Percentiles rank a stretch among this genome's conserved stretches.
Evolutionary conservation across 2,113 vertebrate species (phyloP).

Genomic region (Sceloporus tristichus): DNA sequence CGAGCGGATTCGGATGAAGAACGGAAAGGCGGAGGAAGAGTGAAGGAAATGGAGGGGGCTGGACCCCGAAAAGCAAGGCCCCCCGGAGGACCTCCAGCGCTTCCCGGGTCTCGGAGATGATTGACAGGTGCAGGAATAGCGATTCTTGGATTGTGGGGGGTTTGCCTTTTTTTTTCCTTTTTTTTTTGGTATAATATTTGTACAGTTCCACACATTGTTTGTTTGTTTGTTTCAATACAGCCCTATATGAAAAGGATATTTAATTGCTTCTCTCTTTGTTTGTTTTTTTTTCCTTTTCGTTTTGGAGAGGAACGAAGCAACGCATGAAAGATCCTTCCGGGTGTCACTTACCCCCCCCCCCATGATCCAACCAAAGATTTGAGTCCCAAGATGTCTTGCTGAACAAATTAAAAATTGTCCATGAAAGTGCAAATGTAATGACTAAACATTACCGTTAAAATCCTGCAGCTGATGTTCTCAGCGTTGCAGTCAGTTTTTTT

Average conservation of each 20-base stretch:
- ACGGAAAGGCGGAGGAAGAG: slow-evolving; percentile 71
- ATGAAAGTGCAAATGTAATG: slow-evolving; percentile 92
- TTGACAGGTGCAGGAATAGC: slow-evolving; percentile 79
- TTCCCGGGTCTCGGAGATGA: slow-evolving; percentile 79
- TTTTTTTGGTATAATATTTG: slow-evolving; percentile 90
- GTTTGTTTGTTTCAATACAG: slow-evolving; percentile 82
- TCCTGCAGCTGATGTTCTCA: slow-evolving; percentile 83
- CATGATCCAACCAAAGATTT: slow-evolving; percentile 85
- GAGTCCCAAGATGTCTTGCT: slow-evolving; percentile 88
- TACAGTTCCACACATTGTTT: slow-evolving; percentile 85
- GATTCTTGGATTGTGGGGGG: slow-evolving; percentile 74
- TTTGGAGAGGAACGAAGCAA: slow-evolving; percentile 76
- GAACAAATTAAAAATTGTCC: slow-evolving; percentile 90
- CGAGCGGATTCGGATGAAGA: slow-evolving; percentile 79
- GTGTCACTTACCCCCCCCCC: slow-evolving; percentile 74
- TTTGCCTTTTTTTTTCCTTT: slow-evolving; percentile 83
- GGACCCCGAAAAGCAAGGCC: slow-evolving; percentile 72
- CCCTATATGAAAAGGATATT: slow-evolving; percentile 85
- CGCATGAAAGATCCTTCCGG: slow-evolving; percentile 74
- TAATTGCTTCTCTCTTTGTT: slow-evolving; percentile 72
- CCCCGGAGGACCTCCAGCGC: slow-evolving; percentile 75
- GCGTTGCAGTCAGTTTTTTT: slow-evolving; percentile 88
- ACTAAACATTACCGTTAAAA: slow-evolving; percentile 90
- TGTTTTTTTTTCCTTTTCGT: slow-evolving; percentile 64
- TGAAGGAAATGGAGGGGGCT: slow-evolving; percentile 79